phyloP scores from a whole-genome alignment of 2,888 invertebrate genomes.

The Zhuqinia jingwanae region DNA sequence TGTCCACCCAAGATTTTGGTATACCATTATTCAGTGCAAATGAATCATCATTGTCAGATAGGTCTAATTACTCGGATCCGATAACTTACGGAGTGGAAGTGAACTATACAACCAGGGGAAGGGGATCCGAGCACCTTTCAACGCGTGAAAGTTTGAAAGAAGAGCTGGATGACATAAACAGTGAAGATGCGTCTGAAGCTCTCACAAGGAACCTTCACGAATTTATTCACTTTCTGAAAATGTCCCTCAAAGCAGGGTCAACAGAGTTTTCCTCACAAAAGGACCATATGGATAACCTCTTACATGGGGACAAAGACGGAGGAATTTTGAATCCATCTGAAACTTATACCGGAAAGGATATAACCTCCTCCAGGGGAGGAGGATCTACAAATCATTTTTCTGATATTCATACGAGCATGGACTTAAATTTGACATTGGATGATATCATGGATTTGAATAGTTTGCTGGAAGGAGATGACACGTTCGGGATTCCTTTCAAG shows the following conservation, averaged over 20 bases:
- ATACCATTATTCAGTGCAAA: neutral
- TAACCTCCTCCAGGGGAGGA: neutral
- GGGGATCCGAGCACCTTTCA: no score
- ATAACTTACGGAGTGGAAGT: constrained; percentile 61
- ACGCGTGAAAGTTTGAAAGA: neutral
- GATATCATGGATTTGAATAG: constrained; percentile 77
- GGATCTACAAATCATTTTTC: constrained; percentile 53
- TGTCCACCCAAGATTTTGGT: constrained; percentile 24
- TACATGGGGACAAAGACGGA: neutral
- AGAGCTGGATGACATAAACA: neutral
- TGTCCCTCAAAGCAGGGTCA: constrained; percentile 69
- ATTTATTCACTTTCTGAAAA: constrained; percentile 77
- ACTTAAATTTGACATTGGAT: constrained; percentile 75
- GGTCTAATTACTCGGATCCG: constrained; percentile 27
- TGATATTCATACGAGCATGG: constrained; percentile 64
- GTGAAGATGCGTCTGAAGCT: constrained; percentile 52
- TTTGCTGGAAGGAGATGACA: constrained; percentile 71
- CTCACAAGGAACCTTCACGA: constrained; percentile 74
- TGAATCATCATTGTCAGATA: neutral
- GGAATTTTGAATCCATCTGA: constrained; percentile 1
- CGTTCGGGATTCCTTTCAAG: constrained; percentile 70
- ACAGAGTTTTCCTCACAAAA: neutral
- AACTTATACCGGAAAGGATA: neutral
- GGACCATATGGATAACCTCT: neutral
- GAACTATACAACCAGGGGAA: constrained; percentile 7